phyloP scores from a whole-genome alignment of 2,113 vertebrate species.

The Gambusia affinis region DNA sequence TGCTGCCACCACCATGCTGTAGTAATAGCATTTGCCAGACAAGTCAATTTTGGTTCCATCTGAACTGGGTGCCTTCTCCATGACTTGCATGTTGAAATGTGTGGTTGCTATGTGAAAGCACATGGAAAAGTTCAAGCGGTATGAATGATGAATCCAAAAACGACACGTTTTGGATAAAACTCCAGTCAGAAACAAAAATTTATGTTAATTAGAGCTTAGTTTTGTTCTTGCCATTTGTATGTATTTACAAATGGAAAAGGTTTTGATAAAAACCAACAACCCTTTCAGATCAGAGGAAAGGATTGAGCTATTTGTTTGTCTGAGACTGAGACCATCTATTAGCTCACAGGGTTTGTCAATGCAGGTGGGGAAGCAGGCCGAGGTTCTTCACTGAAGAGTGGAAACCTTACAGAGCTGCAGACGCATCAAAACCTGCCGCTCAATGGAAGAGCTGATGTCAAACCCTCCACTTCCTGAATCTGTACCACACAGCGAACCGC shows the following conservation, averaged over 20 bases:
- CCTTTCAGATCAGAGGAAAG: not conserved
- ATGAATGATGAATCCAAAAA: not conserved
- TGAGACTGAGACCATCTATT: not conserved
- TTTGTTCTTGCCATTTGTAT: not conserved
- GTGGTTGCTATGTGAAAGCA: not conserved
- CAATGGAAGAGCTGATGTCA: slow-evolving; percentile 74
- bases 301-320: not conserved
- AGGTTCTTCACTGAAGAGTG: slow-evolving; percentile 31
- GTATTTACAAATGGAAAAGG: not conserved
- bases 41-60: too few relatives aligned
- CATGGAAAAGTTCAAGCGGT: not conserved
- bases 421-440: slow-evolving; percentile 47
- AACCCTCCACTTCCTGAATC: slow-evolving; percentile 72
- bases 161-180: not conserved
- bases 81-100: not conserved
- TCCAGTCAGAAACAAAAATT: not conserved
- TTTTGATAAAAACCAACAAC: not conserved
- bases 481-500: slow-evolving; percentile 43
- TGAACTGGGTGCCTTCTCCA: not conserved
- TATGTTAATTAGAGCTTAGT: not conserved
- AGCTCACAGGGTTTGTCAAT: not conserved
- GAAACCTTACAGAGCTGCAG: slow-evolving; percentile 54
- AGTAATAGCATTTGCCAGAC: too few relatives aligned
- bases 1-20: too few relatives aligned
- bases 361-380: not conserved